Evolutionary conservation across 2,888 invertebrate genomes (phyloP).

Genomic region (Caenorhabditis panamensis): DNA sequence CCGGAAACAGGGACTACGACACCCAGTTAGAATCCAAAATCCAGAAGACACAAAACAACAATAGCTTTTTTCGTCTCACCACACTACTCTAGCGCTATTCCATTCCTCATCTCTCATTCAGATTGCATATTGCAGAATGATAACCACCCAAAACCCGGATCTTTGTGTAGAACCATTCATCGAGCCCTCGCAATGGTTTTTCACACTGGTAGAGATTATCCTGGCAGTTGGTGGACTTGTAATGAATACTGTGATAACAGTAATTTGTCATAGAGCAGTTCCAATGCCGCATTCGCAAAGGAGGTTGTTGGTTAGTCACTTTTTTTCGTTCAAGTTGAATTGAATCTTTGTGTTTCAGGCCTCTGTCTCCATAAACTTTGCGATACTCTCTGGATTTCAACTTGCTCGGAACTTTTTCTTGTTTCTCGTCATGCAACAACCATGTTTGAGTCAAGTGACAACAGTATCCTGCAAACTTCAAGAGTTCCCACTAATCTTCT

Average conservation of each 20-base stretch:
- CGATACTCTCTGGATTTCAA: constrained; percentile 63
- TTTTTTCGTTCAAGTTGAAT: neutral
- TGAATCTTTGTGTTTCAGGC: constrained; percentile 44
- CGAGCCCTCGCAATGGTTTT: constrained; percentile 61
- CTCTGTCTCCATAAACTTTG: constrained; percentile 57
- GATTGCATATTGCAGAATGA: no score
- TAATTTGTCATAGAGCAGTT: constrained; percentile 60
- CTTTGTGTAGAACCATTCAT: constrained; percentile 55
- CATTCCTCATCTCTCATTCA: no score
- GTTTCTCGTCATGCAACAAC: constrained; percentile 62
- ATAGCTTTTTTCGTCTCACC: constrained; percentile 21
- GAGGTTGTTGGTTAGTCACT: constrained; percentile 55
- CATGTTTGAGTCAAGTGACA: constrained; percentile 61
- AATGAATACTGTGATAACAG: constrained; percentile 60
- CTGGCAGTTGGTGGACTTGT: constrained; percentile 47
- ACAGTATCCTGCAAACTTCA: constrained; percentile 67
- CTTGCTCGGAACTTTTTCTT: constrained; percentile 63
- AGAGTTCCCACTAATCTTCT: constrained; percentile 68
- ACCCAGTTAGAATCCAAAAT: constrained; percentile 19
- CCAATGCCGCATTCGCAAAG: constrained; percentile 65
- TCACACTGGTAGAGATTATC: constrained; percentile 51
- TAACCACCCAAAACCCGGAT: constrained; percentile 41
- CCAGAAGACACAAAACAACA: constrained; percentile 32
- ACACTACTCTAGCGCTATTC: no score
- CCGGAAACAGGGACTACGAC: constrained; percentile 53